Conservation (phyloP, 2,797 vertebrate species). For the Argya squamiceps region DNA sequence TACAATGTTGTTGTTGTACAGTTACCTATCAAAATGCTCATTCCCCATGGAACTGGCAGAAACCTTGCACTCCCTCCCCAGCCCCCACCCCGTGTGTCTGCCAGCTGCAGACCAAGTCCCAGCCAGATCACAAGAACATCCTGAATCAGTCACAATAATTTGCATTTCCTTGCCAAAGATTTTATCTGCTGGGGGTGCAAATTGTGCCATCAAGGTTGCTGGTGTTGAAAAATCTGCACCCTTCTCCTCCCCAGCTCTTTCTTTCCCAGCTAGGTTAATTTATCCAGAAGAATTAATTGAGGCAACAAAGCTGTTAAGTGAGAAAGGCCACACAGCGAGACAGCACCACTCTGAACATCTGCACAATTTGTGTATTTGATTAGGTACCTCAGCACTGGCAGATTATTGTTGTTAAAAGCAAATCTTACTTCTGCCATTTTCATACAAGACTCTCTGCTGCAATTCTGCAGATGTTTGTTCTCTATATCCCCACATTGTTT, state of each 20-base stretch:
- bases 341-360: neutral
- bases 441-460: neutral
- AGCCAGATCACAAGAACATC: neutral
- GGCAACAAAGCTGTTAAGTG: neutral
- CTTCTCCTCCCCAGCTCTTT: neutral
- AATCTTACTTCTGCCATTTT: neutral
- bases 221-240: neutral
- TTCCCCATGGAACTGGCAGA: neutral
- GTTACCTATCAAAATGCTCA: neutral
- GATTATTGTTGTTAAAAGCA: neutral
- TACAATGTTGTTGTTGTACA: neutral
- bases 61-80: neutral
- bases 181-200: neutral
- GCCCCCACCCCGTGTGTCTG: neutral
- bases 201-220: neutral
- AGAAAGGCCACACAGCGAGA: neutral
- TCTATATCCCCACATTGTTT: neutral
- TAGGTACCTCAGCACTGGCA: neutral
- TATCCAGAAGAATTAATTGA: neutral
- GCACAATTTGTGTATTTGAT: neutral
- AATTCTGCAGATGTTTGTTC: neutral
- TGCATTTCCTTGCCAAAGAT: slow-evolving; percentile 42
- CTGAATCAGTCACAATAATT: neutral
- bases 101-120: neutral
- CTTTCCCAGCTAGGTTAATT: neutral